Conservation (phyloP, 2,113 vertebrate genomes). For the Pseudorhombus dupliciocellatus region DNA sequence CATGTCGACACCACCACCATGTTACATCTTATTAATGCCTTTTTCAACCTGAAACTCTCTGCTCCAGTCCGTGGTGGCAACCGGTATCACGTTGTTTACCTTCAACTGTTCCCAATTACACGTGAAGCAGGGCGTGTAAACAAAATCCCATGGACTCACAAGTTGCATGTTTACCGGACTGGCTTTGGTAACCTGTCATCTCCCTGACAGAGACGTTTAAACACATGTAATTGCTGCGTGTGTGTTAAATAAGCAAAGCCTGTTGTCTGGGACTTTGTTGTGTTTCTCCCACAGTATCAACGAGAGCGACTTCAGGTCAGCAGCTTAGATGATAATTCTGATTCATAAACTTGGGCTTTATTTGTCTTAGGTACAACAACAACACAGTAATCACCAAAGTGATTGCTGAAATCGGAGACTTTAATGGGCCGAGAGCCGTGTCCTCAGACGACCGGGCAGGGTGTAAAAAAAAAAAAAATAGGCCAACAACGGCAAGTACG, state of each 20-base stretch:
- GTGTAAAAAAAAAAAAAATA: background rate
- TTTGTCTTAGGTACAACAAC: background rate
- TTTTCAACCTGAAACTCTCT: background rate
- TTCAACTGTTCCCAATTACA: constrained; percentile 45
- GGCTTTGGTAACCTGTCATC: constrained; percentile 62
- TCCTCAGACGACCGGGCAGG: background rate
- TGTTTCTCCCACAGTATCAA: background rate
- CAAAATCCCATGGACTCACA: constrained; percentile 50
- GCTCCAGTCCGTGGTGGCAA: constrained; percentile 26
- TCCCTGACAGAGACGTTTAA: constrained; percentile 15
- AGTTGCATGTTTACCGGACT: constrained; percentile 49
- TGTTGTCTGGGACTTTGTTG: background rate
- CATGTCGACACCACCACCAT: too few species aligned
- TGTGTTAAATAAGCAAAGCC: constrained; percentile 48
- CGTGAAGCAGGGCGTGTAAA: constrained; percentile 40
- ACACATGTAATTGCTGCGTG: constrained; percentile 52
- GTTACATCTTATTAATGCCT: background rate
- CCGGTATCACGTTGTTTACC: constrained; percentile 41
- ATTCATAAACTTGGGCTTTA: background rate
- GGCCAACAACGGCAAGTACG: background rate
- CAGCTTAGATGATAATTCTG: background rate
- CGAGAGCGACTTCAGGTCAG: constrained; percentile 9
- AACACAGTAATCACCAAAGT: background rate
- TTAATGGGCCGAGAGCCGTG: background rate
- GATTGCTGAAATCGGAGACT: constrained; percentile 2